These are phyloP conservation scores for Polymixis flavicincta DNA, from an alignment of 2,888 invertebrate species.

Conservation along the genomic window DNA sequence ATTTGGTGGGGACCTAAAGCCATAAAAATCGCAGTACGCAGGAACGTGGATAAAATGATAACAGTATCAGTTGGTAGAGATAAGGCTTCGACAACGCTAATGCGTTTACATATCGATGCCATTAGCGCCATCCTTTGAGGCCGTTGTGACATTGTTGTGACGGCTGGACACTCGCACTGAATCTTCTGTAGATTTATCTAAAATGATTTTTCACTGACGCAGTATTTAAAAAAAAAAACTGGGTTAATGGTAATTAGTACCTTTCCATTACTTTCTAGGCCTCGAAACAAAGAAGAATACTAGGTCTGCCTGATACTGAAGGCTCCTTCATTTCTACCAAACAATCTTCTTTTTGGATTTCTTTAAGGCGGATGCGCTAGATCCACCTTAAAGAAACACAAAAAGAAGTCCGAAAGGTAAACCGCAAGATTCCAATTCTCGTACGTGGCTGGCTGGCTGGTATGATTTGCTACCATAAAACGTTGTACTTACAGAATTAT, in stretches of 20 bases:
- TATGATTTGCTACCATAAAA: no score
- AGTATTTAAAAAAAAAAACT: no score
- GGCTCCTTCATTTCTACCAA: background rate
- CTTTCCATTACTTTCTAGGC: slow-evolving; percentile 5
- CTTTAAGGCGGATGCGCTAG: background rate
- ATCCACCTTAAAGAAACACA: no score
- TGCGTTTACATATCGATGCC: slow-evolving; percentile 77
- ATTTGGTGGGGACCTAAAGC: slow-evolving; percentile 36
- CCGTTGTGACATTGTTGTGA: slow-evolving; percentile 38
- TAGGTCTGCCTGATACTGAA: background rate
- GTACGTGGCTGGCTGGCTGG: no score
- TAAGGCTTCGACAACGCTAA: slow-evolving; percentile 72
- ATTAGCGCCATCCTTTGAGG: slow-evolving; percentile 64
- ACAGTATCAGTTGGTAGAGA: slow-evolving; percentile 65
- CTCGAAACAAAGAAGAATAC: background rate
- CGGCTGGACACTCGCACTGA: slow-evolving; percentile 15
- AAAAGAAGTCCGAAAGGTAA: no score
- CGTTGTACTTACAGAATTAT: no score
- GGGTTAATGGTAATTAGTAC: no score
- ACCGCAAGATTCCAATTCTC: no score
- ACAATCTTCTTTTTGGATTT: background rate
- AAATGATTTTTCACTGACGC: slow-evolving; percentile 34
- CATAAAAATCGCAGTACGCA: slow-evolving; percentile 58
- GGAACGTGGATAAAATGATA: slow-evolving; percentile 69
- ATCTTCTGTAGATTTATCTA: slow-evolving; percentile 15